These are phyloP conservation scores for Xanthia togata DNA, from an alignment of 2,888 invertebrate species.

Conservation along the genomic window DNA sequence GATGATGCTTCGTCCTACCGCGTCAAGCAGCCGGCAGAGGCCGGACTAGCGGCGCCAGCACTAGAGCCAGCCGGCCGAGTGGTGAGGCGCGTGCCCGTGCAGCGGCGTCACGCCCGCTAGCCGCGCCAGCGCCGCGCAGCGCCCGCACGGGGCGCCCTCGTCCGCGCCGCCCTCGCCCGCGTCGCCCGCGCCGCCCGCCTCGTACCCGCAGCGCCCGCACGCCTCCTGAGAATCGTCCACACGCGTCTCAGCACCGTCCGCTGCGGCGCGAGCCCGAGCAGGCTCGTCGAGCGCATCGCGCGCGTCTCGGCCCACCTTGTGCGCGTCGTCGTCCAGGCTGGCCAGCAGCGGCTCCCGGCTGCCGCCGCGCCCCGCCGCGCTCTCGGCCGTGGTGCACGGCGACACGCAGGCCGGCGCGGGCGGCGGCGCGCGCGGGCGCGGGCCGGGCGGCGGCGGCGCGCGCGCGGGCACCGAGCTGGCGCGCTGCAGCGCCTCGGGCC, in stretches of 20 bases:
- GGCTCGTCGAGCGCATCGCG: neutral
- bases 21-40: neutral
- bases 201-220: constrained; percentile 78
- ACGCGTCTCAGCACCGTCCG: constrained; percentile 54
- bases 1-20: neutral
- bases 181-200: constrained; percentile 53
- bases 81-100: constrained; percentile 92
- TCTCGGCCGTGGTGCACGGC: constrained; percentile 69
- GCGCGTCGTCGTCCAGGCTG: constrained; percentile 87
- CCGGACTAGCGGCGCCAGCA: constrained; percentile 14
- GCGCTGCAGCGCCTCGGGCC: constrained; percentile 78
- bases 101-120: constrained; percentile 94
- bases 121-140: constrained; percentile 91
- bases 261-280: constrained; percentile 41
- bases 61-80: constrained; percentile 93
- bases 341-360: constrained; percentile 92
- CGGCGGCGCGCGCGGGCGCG: constrained; percentile 80
- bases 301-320: constrained; percentile 75
- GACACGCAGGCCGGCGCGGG: constrained; percentile 66
- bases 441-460: constrained; percentile 67
- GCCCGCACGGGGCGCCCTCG: constrained; percentile 81
- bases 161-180: constrained; percentile 45
- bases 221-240: constrained; percentile 66
- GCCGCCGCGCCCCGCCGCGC: constrained; percentile 78
- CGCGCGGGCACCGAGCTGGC: constrained; percentile 75